These are phyloP conservation scores for Spongia lamella DNA, from an alignment of 37 sponge, comb jelly and placozoan species.

Conservation along the genomic window DNA sequence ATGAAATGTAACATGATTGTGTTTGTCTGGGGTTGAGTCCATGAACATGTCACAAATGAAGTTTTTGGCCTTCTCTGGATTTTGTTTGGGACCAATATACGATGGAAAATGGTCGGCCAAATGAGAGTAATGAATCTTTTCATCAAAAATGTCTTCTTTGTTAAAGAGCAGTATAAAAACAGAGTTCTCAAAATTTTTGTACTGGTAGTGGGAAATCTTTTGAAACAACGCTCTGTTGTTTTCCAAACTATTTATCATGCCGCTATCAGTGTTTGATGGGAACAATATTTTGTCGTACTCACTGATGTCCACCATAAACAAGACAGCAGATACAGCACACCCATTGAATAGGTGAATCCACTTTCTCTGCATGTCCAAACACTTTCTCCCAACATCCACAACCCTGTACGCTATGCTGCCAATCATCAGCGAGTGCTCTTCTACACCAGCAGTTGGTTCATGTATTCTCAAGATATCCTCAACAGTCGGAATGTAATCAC, in stretches of 20 bases:
- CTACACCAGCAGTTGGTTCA: slow-evolving; percentile 88
- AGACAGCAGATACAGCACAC: slow-evolving; percentile 59
- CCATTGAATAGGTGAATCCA: slow-evolving; percentile 75
- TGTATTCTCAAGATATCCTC: slow-evolving; percentile 89
- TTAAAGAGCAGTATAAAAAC: no score
- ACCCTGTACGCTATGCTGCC: not conserved
- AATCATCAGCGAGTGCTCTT: slow-evolving; percentile 21
- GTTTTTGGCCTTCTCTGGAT: no score
- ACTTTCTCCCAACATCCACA: slow-evolving; percentile 73
- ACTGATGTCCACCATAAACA: slow-evolving; percentile 53
- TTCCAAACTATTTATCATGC: not conserved
- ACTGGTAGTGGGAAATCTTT: no score
- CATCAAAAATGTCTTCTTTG: no score
- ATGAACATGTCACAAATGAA: no score
- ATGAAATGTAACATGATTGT: no score
- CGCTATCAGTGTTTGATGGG: slow-evolving; percentile 25
- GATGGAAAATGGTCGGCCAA: no score
- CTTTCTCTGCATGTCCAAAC: slow-evolving; percentile 59
- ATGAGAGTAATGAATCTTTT: no score
- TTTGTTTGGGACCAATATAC: no score
- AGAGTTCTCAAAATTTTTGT: no score
- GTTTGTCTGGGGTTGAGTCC: no score
- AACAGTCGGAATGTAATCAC: slow-evolving; percentile 75
- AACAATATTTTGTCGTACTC: slow-evolving; percentile 69
- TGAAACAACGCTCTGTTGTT: no score